Base-by-base conservation (phyloP, 2,888 invertebrate species). In the Acrocyrtus sp. region DNA sequence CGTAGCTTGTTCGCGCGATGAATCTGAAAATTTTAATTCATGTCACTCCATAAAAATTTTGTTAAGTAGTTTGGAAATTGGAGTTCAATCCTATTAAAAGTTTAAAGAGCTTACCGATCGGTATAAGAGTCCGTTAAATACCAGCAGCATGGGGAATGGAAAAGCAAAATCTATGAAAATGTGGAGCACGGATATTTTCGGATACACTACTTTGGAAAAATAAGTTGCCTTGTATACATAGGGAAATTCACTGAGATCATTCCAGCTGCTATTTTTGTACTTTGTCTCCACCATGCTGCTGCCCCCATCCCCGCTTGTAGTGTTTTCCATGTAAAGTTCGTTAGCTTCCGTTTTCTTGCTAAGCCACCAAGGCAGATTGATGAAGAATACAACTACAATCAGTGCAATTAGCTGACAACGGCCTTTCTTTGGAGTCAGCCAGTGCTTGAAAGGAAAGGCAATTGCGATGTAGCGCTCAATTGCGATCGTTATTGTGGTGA, bases 401-500 rank as follows among this genome's bases (percentile, higher is more conserved):
- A 67, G 24, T 19, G 62, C 45, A 12, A 56, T 26, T 19, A 73
- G 50, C 21, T 62, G 51, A 45, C 61, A 34, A 6, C 67, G 54
- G 15, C 53, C 43, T 15, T 39, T 54, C 43, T 56, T 72, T 12
- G 72, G 45, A n/a, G 60, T 60, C 12, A 61, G n/a, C 66, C 66
- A 73, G 51, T 61, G 34, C 21, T 67, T 67, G 19, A 67, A 22
- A 12, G 73, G 73, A 56, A 62, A 67, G 2, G 50, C 67, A 1
- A 73, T 50, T 5, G 67, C 73, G n/a, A 73, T 67, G 21, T 73
- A 73, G 29, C 73, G 61, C 29, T 73, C 73, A n/a, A 67, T 45
- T 22, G 73, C 29, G 10, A 73, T 62, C 62, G 62, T 57, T 15
- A 73, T 62, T 24, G 73, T 73, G 4, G 54, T 67, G 48, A 67